Conservation (phyloP, 1,140 invertebrate species). For the Portunus trituberculatus region DNA sequence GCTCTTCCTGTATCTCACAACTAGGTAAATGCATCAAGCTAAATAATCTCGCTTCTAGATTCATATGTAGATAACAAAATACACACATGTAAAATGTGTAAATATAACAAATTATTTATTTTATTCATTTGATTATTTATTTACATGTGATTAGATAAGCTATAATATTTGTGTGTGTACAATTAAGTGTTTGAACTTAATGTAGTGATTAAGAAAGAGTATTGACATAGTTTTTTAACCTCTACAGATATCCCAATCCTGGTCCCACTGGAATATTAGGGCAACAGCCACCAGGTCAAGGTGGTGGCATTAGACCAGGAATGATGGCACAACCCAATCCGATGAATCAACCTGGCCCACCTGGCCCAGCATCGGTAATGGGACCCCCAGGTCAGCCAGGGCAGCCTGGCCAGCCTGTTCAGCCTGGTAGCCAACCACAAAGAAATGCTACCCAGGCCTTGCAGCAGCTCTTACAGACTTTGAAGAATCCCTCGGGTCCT, state of each 20-base stretch:
- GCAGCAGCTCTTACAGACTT: constrained; percentile 93
- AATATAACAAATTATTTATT: not conserved
- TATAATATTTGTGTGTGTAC: not conserved
- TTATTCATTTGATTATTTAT: constrained; percentile 26
- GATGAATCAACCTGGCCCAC: constrained; percentile 75
- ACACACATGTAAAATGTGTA: too few species aligned
- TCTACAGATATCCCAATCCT: constrained; percentile 75
- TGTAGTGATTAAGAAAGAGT: not conserved
- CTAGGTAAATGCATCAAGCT: too few species aligned
- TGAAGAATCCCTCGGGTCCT: constrained; percentile 92
- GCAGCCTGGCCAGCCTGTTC: constrained; percentile 74
- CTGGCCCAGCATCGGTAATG: constrained; percentile 80
- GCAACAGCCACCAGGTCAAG: constrained; percentile 68
- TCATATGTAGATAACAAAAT: too few species aligned
- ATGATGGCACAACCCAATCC: constrained; percentile 75
- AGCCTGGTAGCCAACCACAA: constrained; percentile 80
- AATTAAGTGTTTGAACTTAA: not conserved
- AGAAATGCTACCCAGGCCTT: constrained; percentile 87
- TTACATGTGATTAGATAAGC: not conserved
- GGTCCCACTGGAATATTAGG: constrained; percentile 64
- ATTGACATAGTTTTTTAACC: not conserved
- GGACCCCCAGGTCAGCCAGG: constrained; percentile 79
- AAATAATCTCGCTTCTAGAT: too few species aligned
- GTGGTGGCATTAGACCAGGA: constrained; percentile 75
- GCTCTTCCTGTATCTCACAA: too few species aligned